These are phyloP conservation scores for Polypedilum vanderplanki DNA, from an alignment of 1,140 invertebrate species.

Conservation along the genomic window DNA sequence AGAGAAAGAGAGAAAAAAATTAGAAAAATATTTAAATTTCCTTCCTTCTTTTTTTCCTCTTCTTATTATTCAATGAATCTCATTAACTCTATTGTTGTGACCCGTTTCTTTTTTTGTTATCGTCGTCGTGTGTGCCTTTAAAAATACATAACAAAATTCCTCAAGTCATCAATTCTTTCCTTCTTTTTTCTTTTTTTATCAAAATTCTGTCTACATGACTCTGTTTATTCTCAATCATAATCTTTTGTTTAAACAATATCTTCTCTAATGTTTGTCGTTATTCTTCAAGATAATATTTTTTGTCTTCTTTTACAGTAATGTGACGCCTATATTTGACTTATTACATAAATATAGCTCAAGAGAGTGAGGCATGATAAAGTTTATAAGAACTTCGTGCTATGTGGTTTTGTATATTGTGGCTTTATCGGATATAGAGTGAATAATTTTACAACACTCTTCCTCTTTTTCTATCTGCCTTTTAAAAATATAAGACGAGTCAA, in stretches of 20 bases:
- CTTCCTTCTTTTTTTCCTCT: background rate
- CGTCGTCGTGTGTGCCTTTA: too few species aligned
- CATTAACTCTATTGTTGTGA: background rate
- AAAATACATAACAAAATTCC: too few species aligned
- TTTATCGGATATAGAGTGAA: too few species aligned
- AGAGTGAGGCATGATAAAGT: too few species aligned
- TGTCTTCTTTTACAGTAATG: constrained; percentile 1
- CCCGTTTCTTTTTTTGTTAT: background rate
- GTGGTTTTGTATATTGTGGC: too few species aligned
- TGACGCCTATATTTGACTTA: constrained; percentile 10
- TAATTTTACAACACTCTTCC: too few species aligned
- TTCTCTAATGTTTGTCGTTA: background rate
- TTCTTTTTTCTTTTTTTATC: background rate
- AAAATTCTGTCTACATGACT: constrained; percentile 3
- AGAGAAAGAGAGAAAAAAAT: too few species aligned
- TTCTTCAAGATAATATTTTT: background rate
- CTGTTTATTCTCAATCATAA: constrained; percentile 23
- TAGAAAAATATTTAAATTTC: background rate
- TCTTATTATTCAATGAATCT: constrained; percentile 7
- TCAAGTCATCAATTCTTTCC: too few species aligned
- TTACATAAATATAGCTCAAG: background rate
- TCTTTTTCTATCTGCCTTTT: too few species aligned
- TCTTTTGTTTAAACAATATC: constrained; percentile 22
- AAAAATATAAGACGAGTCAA: too few species aligned
- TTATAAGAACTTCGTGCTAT: too few species aligned